Percentiles rank a stretch among this genome's conserved stretches.
Evolutionary conservation across 2,113 vertebrate genomes (phyloP).

Genomic region (Clarias magur): DNA sequence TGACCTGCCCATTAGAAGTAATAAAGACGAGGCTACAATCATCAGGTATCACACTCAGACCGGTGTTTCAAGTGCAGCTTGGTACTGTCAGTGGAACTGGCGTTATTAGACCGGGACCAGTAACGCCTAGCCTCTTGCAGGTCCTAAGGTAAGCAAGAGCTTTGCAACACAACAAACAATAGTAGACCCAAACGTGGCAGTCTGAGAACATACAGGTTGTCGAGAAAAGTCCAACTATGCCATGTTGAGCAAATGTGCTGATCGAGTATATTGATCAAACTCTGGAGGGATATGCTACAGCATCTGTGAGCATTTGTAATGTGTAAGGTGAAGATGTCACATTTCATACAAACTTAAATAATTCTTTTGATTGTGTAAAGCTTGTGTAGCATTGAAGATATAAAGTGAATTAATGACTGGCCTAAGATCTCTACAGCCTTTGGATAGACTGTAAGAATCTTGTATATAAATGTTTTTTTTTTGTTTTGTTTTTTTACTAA

Average conservation of each 20-base stretch:
- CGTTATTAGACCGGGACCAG: constrained; percentile 83
- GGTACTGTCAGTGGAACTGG: constrained; percentile 87
- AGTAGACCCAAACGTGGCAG: background rate
- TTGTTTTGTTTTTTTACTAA: no score
- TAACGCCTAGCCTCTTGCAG: constrained; percentile 85
- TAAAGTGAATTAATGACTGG: background rate
- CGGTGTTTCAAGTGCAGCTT: constrained; percentile 90
- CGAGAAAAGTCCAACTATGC: background rate
- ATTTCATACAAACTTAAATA: no score
- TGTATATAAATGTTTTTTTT: background rate
- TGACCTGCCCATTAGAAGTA: constrained; percentile 93
- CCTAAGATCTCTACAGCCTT: background rate
- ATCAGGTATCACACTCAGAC: constrained; percentile 84
- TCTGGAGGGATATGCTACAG: background rate
- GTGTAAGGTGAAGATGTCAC: background rate
- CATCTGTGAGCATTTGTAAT: background rate
- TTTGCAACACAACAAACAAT: background rate
- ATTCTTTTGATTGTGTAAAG: no score
- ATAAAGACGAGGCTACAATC: constrained; percentile 93
- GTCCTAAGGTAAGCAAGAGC: constrained; percentile 83
- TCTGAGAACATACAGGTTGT: background rate
- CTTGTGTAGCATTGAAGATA: background rate
- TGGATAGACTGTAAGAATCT: background rate
- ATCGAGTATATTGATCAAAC: background rate
- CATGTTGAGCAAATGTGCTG: background rate